Evolutionary conservation across 2,797 vertebrate genomes (phyloP).

Genomic region (Melanogrammus aeglefinus): DNA sequence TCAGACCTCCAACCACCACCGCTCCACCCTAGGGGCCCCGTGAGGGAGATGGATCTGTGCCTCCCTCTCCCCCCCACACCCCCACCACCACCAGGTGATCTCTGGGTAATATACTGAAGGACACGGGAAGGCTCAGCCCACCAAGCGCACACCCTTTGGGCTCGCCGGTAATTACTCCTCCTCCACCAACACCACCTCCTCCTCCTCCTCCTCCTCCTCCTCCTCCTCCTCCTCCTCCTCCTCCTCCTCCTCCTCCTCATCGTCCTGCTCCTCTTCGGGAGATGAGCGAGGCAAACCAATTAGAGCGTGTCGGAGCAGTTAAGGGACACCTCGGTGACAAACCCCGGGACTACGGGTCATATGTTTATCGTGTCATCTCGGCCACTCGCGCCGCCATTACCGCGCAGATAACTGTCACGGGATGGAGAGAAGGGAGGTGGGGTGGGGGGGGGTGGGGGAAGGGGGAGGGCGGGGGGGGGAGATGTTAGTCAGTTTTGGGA

Average conservation of each 20-base stretch:
- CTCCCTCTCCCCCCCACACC: conserved; percentile 6
- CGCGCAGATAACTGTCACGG: conserved; percentile 57
- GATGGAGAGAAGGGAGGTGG: conserved; percentile 20
- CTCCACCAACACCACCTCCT: no score
- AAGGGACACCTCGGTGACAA: conserved; percentile 65
- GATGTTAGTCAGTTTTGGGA: conserved; percentile 47
- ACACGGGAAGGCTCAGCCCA: conserved; percentile 43
- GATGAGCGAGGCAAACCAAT: conserved; percentile 61
- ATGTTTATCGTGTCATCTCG: conserved; percentile 71
- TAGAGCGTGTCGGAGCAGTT: conserved; percentile 63
- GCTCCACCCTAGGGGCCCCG: conserved; percentile 41
- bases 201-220: background rate
- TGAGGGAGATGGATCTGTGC: conserved; percentile 69
- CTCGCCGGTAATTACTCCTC: conserved; percentile 60
- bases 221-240: background rate
- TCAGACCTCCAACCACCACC: conserved; percentile 39
- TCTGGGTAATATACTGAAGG: conserved; percentile 62
- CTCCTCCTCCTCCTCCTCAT: no score
- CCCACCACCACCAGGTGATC: conserved; percentile 55
- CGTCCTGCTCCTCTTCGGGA: conserved; percentile 3
- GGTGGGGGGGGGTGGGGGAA: no score
- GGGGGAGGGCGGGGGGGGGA: no score
- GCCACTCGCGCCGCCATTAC: conserved; percentile 51
- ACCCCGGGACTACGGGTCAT: conserved; percentile 58
- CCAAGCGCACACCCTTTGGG: conserved; percentile 4